A percentile compares a stretch with the other conserved stretches of the same genome.
Conservation (phyloP, 2,797 vertebrate species). For the Scleropages formosus region DNA sequence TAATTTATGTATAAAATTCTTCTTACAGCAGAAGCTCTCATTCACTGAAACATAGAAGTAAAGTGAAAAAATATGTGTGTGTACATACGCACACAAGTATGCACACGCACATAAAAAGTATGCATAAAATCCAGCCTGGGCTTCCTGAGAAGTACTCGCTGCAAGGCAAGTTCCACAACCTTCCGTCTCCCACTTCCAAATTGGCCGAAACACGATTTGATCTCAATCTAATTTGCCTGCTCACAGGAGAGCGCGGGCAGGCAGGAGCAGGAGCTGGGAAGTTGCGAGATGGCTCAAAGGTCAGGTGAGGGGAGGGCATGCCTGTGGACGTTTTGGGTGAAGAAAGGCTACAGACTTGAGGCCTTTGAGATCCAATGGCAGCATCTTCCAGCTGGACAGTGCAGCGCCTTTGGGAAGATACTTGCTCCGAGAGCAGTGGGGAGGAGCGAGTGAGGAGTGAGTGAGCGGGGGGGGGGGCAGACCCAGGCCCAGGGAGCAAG, state of each 20-base stretch:
- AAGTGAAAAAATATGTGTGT: too few species aligned
- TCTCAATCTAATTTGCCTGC: background rate
- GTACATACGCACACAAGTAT: too few species aligned
- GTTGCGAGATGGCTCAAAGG: background rate
- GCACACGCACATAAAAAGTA: too few species aligned
- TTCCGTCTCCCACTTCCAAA: background rate
- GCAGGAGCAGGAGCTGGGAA: background rate
- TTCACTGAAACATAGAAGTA: too few species aligned
- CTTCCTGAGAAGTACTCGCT: background rate
- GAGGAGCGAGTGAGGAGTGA: slow-evolving; percentile 26
- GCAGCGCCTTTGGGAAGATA: background rate
- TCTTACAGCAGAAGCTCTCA: too few species aligned
- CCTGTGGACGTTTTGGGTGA: background rate
- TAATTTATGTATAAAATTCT: too few species aligned
- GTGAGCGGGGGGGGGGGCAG: background rate
- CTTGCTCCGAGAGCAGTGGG: background rate
- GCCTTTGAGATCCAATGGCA: background rate
- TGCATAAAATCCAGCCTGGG: too few species aligned
- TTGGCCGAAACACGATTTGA: background rate
- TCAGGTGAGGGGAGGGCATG: background rate
- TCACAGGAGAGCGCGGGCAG: background rate
- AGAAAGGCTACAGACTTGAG: background rate
- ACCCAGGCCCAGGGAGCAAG: slow-evolving; percentile 38
- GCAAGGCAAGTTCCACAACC: background rate
- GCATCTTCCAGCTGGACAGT: background rate